Evolutionary conservation across 2,888 invertebrate genomes (phyloP), one percentile per base, ranked within the genome.

Genomic region (Mythimna loreyi): DNA sequence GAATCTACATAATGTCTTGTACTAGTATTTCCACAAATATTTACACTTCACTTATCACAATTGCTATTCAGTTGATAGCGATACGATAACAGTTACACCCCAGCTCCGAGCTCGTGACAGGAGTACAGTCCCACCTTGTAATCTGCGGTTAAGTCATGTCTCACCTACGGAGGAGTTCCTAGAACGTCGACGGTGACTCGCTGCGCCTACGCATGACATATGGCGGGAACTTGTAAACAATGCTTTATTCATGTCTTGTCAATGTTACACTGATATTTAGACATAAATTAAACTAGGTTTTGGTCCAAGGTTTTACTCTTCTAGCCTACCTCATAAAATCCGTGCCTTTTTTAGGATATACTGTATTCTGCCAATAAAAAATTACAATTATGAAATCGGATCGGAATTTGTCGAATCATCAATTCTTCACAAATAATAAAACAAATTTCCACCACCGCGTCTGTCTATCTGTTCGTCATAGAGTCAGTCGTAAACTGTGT

Each of bases 151-250:
- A n/a, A 19, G 57, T 64, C 62, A 58, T 81, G 79, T 81, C 63
- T 81, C 53, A 69, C 66, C 56, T 75, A 61, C 68, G 52, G 52
- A 58, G 69, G 61, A 63, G 62, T 84, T 84, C 84, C 33, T 16
- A 72, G 84, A 85, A 84, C 62, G 77, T 68, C 43, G 68, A 65
- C 66, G 64, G 83, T 81, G 81, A 84, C 67, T 66, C 64, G 76
- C 8, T 72, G 75, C 82, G 73, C 82, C 80, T 59, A 80, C 80
- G 80, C 78, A 73, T 49, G 56, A 58, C 64, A 62, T 61, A 69
- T 83, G 78, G 65, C 74, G 69, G 62, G 40, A 63, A 49, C 36
- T 36, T 58, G 60, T 70, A 61, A 70, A 68, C 83, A 79, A 45
- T 57, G 67, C 67, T 70, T 72, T 72, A 72, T 75, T 63, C 56